Evolutionary conservation across 2,797 vertebrate genomes (phyloP).

Genomic region (Garrulus glandarius): DNA sequence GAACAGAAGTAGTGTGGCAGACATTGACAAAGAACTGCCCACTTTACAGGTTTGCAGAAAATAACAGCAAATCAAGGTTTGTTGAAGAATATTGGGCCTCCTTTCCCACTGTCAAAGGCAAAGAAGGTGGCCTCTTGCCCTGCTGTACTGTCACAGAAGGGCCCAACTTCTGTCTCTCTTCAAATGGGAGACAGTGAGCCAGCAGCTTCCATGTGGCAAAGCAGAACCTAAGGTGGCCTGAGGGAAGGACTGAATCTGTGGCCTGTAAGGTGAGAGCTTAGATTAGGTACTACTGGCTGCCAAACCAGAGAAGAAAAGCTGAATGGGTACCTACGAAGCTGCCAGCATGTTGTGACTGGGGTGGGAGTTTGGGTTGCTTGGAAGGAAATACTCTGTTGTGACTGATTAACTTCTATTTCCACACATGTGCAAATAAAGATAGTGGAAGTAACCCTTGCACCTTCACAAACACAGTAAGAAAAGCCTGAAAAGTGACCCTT

Average conservation of each 20-base stretch:
- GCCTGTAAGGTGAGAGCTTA: background rate
- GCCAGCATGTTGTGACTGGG: background rate
- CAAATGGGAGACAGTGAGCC: background rate
- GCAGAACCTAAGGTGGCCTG: background rate
- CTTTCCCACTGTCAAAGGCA: background rate
- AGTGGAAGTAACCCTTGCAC: background rate
- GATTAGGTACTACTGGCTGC: background rate
- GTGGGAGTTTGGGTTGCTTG: background rate
- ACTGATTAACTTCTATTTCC: background rate
- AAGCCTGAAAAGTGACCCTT: background rate
- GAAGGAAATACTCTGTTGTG: background rate
- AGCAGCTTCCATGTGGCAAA: background rate
- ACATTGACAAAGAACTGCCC: background rate
- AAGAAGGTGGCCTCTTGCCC: background rate
- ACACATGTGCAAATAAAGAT: background rate
- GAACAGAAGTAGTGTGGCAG: background rate
- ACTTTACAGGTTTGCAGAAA: background rate
- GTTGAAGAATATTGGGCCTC: background rate
- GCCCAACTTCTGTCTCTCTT: background rate
- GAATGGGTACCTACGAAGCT: background rate
- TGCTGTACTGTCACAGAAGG: accelerated
- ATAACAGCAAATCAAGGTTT: background rate
- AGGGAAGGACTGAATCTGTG: background rate
- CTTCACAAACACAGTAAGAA: background rate
- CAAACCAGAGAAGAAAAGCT: background rate